Percentiles rank a stretch among this genome's conserved stretches.
phyloP scores from a whole-genome alignment of 2,113 vertebrate genomes.

The Sminthopsis crassicaudata region DNA sequence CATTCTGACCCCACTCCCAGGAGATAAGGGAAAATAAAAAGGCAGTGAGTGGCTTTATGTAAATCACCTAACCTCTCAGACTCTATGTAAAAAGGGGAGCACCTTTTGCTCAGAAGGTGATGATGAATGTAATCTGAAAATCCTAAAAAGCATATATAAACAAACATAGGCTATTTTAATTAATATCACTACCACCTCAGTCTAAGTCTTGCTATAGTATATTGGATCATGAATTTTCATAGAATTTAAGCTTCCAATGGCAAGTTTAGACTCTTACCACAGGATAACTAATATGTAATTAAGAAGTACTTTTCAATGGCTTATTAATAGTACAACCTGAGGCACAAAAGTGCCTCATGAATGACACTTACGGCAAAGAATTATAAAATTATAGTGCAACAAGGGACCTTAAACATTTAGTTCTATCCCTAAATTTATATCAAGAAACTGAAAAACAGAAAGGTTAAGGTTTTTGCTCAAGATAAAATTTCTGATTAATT shows the following conservation, averaged over 20 bases:
- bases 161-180: background rate
- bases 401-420: constrained; percentile 2
- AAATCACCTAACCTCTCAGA: background rate
- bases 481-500: constrained; percentile 48
- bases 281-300: background rate
- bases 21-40: background rate
- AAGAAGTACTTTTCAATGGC: background rate
- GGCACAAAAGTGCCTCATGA: background rate
- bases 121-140: background rate
- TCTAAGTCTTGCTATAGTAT: background rate
- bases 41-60: background rate
- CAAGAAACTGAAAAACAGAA: background rate
- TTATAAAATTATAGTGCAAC: background rate
- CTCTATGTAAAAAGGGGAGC: background rate
- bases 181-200: background rate
- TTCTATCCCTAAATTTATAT: constrained; percentile 10
- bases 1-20: background rate
- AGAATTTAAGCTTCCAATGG: constrained; percentile 4
- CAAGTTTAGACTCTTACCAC: background rate
- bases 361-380: constrained; percentile 20
- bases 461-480: constrained; percentile 38
- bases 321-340: constrained; percentile 20
- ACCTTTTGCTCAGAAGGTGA: background rate
- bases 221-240: background rate
- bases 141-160: background rate